Evolutionary conservation across 2,888 invertebrate species (phyloP).

Genomic region (Asteroscopus sphinx): DNA sequence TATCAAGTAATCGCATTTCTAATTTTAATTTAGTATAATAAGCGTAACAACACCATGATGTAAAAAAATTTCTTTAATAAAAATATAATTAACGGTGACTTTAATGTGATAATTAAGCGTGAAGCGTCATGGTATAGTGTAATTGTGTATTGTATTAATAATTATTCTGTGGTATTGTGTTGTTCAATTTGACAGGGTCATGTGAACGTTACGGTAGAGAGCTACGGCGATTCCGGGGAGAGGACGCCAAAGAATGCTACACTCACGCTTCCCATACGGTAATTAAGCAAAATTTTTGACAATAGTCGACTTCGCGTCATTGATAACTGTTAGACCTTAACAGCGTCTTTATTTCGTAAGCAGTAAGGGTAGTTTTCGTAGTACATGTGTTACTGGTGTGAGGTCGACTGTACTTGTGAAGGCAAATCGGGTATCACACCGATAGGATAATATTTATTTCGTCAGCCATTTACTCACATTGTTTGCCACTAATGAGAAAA

Average conservation of each 20-base stretch:
- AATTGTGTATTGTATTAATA: constrained; percentile 6
- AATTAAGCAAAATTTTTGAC: constrained; percentile 3
- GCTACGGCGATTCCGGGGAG: constrained; percentile 91
- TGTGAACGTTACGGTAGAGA: constrained; percentile 95
- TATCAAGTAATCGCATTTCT: no score
- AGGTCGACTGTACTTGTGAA: no score
- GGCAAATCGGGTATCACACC: no score
- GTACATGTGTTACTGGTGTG: no score
- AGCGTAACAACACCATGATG: no score
- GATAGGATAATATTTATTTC: no score
- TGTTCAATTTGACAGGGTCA: constrained; percentile 92
- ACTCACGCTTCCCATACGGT: constrained; percentile 85
- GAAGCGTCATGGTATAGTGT: not conserved
- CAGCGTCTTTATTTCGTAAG: no score
- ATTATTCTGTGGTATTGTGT: no score
- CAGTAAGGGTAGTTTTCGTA: no score
- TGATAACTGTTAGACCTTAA: not conserved
- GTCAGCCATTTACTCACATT: no score
- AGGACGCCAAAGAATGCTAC: constrained; percentile 80
- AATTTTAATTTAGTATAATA: no score
- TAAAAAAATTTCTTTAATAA: not conserved
- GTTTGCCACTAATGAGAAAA: no score
- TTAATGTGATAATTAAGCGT: not conserved
- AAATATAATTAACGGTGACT: not conserved
- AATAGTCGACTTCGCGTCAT: not conserved